These are phyloP conservation scores for Cantharis nigra DNA, from an alignment of 2,888 invertebrate species.

Conservation along the genomic window DNA sequence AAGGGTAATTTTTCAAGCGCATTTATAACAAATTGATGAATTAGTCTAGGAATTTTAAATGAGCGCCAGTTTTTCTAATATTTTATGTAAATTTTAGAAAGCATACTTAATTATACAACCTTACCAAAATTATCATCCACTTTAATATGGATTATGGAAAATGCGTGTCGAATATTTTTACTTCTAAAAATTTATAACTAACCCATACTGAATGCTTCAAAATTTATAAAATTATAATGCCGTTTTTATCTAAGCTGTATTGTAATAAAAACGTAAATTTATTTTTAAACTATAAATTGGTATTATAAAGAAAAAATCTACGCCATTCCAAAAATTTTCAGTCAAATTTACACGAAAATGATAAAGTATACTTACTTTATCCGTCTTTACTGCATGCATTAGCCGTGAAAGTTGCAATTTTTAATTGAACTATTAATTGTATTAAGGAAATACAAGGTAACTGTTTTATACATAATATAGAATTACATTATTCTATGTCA, in stretches of 20 bases:
- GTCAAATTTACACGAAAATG: no score
- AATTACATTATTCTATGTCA: no score
- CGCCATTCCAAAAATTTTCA: no score
- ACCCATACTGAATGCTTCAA: not conserved
- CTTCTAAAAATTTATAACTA: not conserved
- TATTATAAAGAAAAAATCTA: no score
- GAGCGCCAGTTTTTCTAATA: not conserved
- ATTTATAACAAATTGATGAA: not conserved
- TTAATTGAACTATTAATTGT: no score
- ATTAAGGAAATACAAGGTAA: no score
- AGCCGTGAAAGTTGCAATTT: no score
- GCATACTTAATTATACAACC: not conserved
- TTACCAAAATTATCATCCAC: not conserved
- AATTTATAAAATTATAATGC: not conserved
- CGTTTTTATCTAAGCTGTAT: not conserved
- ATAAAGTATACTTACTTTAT: no score
- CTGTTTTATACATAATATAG: no score
- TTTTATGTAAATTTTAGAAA: not conserved
- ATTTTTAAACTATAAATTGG: not conserved
- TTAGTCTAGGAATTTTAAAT: not conserved
- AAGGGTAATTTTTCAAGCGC: not conserved
- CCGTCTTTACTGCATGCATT: no score
- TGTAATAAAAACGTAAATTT: not conserved
- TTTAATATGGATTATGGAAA: not conserved
- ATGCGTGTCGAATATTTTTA: not conserved